Evolutionary conservation across 2,113 vertebrate genomes (phyloP), one percentile per base, ranked within the genome.

Genomic region (Channa maculata): DNA sequence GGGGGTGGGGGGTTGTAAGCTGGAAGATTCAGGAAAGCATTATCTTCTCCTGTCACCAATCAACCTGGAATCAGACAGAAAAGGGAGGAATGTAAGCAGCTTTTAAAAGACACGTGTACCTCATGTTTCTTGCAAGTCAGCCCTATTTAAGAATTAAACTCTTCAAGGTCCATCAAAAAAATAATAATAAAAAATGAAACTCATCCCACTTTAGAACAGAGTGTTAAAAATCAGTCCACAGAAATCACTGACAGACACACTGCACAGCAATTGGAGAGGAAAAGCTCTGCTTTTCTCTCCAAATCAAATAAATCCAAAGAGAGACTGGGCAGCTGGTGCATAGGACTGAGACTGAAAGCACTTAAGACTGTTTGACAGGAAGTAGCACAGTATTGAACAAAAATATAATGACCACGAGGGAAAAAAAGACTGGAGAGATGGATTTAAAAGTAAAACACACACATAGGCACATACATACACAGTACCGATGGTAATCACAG

Each of bases 11-110:
- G 34, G 5, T 3, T 9, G 24, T 53, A 2, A 37, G 51, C 2
- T 3, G 0, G 11, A 24, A 10, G 36, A 58, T 53, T 92, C 71
- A 92, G 67, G 75, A 81, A 10, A 75, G 52, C 83, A 80, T 86
- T 54, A 13, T 85, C 67, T 1, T 67, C 65, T 51, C 62, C 67
- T 43, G 52, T 11, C 48, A 6, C 55, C 13, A 33, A 62, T 77
- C 61, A 77, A 50, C 68, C 84, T 88, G 71, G 6, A 75, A 14
- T 77, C 55, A 79, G 33, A 75, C 64, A 74, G 37, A 8, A 76
- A 11, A 67, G 10, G 10, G 34, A 36, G 12, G 57, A 12, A 46
- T 39, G 41, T 10, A 7, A 66, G 48, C 36, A 44, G 38, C 2
- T 34, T 6, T 37, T 1, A 34, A n/a, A 15, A 41, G 11, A 36